Percentiles rank a stretch among this genome's conserved stretches.
Conservation (phyloP, 2,797 vertebrate species). For the Spondyliosoma cantharus region DNA sequence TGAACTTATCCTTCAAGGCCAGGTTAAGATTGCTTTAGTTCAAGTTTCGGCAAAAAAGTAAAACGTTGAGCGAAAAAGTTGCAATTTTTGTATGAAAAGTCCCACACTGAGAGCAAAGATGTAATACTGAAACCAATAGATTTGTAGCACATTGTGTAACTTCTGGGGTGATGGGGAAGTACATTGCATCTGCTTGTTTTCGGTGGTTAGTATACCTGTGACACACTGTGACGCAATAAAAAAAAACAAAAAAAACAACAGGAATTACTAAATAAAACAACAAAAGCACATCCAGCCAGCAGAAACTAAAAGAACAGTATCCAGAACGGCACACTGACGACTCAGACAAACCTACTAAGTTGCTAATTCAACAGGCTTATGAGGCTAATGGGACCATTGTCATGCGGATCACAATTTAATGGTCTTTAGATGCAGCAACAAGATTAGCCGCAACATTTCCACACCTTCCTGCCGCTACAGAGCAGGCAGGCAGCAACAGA, state of each 20-base stretch:
- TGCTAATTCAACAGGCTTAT: slow-evolving; percentile 78
- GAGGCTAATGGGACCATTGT: slow-evolving; percentile 80
- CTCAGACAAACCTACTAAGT: slow-evolving; percentile 26
- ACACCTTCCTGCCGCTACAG: slow-evolving; percentile 33
- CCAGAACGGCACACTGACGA: slow-evolving; percentile 26
- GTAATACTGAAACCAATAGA: slow-evolving; percentile 1
- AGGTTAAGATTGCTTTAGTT: not conserved
- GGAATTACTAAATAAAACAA: too few species aligned
- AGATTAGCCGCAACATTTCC: slow-evolving; percentile 76
- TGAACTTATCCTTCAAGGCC: too few species aligned
- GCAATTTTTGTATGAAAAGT: not conserved
- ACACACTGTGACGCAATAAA: not conserved
- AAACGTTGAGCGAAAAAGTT: not conserved
- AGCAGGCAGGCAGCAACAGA: slow-evolving; percentile 5
- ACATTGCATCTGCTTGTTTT: not conserved
- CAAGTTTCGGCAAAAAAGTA: not conserved
- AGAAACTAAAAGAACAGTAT: not conserved
- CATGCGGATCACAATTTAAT: slow-evolving; percentile 77
- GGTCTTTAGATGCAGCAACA: slow-evolving; percentile 76
- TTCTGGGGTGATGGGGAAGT: not conserved
- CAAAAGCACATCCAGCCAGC: not conserved
- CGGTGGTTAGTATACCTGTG: not conserved
- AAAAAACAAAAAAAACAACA: not conserved
- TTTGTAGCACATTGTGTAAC: not conserved
- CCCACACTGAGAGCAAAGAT: not conserved